Evolutionary conservation across 2,113 vertebrate genomes (phyloP), one percentile per base, ranked within the genome.

Genomic region (Sardina pilchardus): DNA sequence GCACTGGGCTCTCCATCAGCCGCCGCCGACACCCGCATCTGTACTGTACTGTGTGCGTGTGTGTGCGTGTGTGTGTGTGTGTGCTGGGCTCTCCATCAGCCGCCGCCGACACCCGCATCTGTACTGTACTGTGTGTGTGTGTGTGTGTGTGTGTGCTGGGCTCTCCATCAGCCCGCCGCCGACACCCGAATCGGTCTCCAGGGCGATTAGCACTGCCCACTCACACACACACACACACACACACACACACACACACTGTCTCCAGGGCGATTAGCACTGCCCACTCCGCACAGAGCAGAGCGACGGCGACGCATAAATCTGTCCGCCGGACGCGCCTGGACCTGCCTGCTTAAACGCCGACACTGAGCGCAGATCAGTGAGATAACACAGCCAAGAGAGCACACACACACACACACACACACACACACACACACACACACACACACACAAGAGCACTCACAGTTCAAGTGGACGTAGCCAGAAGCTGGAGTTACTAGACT

Each of bases 301-400:
- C 47, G 21, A 84, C 86, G 81, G 47, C 83, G 63, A 36, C 83
- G 56, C 84, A 86, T 89, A 88, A 90, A 90, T 89, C 90, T 88
- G 83, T 82, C 14, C 50, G 85, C 44, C 26, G 63, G 63, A 2
- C 10, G 1, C 50, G 17, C 1, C 50, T 4, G n/a, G 3, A 34
- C 59, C 59, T 1, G 82, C 78, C 81, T 48, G 17, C 75, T 30
- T 75, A 56, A 59, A 34, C 34, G 53, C 30, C 5, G 14, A 71
- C 47, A 26, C 56, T 19, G 84, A 16, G 30, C 80, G 56, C 24
- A 6, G 78, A 83, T 84, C 82, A 81, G 26, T 56, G 59, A 47
- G 43, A 88, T 26, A 84, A 81, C 78, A 86, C 47, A 30, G 19
- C 48, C 1, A 10, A 71, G n/a, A n/a, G n/a, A n/a, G n/a, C n/a